phyloP scores from a whole-genome alignment of 2,797 vertebrate genomes.

The Periophthalmus magnuspinnatus region DNA sequence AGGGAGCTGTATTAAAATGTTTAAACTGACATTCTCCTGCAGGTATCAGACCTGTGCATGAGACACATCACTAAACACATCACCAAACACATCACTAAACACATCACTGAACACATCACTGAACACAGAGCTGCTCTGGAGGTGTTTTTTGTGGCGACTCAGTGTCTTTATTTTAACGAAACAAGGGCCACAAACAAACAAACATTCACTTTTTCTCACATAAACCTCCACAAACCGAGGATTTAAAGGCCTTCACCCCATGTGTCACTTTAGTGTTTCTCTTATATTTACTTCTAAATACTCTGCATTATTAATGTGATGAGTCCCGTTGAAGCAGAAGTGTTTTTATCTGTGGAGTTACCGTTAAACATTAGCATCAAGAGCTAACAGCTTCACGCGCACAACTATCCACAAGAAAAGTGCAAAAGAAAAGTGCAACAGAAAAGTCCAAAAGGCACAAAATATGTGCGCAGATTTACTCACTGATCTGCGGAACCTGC shows the following conservation, averaged over 20 bases:
- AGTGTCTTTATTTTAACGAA: not conserved
- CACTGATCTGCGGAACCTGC: too few relatives aligned
- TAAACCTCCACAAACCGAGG: not conserved
- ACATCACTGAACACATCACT: not conserved
- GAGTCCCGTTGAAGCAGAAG: not conserved
- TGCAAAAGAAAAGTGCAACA: too few relatives aligned
- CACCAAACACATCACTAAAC: not conserved
- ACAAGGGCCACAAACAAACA: not conserved
- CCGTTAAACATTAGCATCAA: conserved; percentile 62
- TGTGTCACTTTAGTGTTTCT: not conserved
- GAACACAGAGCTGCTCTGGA: not conserved
- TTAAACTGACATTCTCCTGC: not conserved
- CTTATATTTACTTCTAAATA: not conserved
- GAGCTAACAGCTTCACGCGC: conserved; percentile 32
- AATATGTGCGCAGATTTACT: not conserved
- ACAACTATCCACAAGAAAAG: not conserved
- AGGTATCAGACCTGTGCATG: not conserved
- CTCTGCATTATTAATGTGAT: not conserved
- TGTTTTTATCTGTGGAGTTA: conserved; percentile 31
- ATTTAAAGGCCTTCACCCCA: not conserved
- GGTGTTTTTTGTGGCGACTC: too few relatives aligned
- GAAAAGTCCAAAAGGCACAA: too few relatives aligned
- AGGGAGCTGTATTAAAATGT: not conserved
- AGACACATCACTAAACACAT: too few relatives aligned
- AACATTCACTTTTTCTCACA: not conserved